A percentile compares a stretch with the other conserved stretches of the same genome.
Conservation (phyloP, 2,888 invertebrate genomes). For the Taphrorychus bicolor region DNA sequence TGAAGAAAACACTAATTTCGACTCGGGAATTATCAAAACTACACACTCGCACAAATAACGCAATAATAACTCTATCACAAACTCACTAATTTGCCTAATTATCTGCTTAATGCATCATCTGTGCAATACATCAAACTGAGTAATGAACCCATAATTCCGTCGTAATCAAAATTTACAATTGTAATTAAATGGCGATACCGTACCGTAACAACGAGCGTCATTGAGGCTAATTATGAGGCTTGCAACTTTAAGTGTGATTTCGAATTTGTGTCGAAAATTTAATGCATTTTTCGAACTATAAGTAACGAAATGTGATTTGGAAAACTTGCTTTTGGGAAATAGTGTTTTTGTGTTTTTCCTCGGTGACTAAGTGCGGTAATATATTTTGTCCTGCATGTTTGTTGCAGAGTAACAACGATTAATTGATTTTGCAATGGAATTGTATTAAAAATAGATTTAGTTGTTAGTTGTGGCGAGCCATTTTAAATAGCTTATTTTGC, state of each 20-base stretch:
- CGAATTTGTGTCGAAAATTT: conserved; percentile 29
- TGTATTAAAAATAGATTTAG: too few relatives aligned
- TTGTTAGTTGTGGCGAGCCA: too few relatives aligned
- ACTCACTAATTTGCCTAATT: neutral
- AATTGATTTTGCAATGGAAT: too few relatives aligned
- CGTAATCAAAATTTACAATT: conserved; percentile 8
- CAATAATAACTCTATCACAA: neutral
- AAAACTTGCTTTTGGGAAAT: neutral
- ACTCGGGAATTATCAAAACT: neutral
- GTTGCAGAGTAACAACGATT: too few relatives aligned
- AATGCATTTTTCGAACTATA: conserved; percentile 28
- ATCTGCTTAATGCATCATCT: neutral
- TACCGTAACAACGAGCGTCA: neutral
- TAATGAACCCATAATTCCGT: neutral
- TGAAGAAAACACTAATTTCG: neutral
- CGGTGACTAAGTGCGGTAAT: neutral
- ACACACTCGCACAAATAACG: neutral
- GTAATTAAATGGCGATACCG: conserved; percentile 9
- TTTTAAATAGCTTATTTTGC: too few relatives aligned
- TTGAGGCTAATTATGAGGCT: neutral
- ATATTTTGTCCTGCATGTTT: too few relatives aligned
- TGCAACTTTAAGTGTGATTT: conserved; percentile 21
- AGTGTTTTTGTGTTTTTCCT: neutral
- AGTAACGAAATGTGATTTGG: conserved; percentile 11
- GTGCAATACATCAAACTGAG: neutral